Evolutionary conservation across 2,113 vertebrate genomes (phyloP).

Genomic region (Entomyzon cyanotis): DNA sequence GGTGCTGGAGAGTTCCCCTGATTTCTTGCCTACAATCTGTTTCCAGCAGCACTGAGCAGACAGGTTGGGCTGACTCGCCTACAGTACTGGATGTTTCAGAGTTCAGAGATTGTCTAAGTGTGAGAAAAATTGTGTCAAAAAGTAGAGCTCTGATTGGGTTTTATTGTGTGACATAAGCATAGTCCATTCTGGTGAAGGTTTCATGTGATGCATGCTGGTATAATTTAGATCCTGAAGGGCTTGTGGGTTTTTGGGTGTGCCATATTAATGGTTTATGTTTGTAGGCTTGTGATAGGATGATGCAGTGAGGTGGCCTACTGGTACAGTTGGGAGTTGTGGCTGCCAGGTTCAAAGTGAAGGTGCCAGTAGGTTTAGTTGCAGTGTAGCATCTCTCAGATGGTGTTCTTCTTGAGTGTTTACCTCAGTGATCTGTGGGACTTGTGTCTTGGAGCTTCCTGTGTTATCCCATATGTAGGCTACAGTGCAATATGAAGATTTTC

Average conservation of each 20-base stretch:
- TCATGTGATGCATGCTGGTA: not conserved
- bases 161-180: not conserved
- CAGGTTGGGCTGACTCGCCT: fast-evolving
- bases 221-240: not conserved
- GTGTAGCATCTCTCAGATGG: not conserved
- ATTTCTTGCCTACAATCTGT: not conserved
- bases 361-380: not conserved
- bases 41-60: not conserved
- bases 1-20: not conserved
- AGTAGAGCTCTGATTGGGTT: not conserved
- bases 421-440: not conserved
- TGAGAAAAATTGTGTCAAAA: not conserved
- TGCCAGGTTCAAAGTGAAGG: not conserved
- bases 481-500: not conserved
- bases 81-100: not conserved
- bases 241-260: not conserved
- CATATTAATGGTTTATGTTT: not conserved
- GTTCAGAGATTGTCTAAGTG: not conserved
- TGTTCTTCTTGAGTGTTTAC: not conserved
- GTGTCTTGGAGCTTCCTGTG: not conserved
- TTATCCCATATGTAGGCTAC: not conserved
- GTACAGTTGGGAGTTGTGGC: not conserved
- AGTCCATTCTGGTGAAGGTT: not conserved
- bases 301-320: not conserved
- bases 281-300: not conserved